Evolutionary conservation across 1,140 invertebrate genomes (phyloP).

Genomic region (Drosophila willistoni): DNA sequence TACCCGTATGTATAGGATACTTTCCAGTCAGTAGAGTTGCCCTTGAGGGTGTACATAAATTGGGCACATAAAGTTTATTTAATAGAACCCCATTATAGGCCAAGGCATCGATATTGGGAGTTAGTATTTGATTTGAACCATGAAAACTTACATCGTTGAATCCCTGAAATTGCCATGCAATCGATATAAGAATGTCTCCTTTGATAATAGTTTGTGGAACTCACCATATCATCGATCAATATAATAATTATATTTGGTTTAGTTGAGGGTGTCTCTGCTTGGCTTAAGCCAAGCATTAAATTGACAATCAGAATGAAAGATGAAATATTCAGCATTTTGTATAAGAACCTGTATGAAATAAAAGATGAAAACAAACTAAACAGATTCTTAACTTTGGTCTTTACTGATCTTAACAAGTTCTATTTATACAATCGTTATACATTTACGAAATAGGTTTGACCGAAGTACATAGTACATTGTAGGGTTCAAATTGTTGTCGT

Average conservation of each 20-base stretch:
- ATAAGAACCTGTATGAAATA: not conserved
- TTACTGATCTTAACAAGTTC: too few species aligned
- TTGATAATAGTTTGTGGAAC: not conserved
- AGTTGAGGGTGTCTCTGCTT: conserved; percentile 8
- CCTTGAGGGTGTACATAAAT: conserved; percentile 91
- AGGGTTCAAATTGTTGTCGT: too few species aligned
- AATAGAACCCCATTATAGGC: conserved; percentile 91
- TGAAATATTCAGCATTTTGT: conserved; percentile 21
- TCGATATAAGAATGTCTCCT: not conserved
- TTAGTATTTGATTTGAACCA: conserved; percentile 92
- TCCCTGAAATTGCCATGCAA: conserved; percentile 85
- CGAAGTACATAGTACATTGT: too few species aligned
- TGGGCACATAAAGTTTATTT: conserved; percentile 89
- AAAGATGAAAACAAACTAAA: not conserved
- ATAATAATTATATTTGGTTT: conserved; percentile 76
- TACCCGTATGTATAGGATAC: conserved; percentile 92
- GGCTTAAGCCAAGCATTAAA: conserved; percentile 2
- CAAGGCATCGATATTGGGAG: conserved; percentile 93
- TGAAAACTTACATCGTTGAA: conserved; percentile 96
- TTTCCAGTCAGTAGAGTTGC: conserved; percentile 91
- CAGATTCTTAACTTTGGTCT: too few species aligned
- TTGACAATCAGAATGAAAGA: conserved; percentile 8
- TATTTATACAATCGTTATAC: too few species aligned
- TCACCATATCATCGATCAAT: conserved; percentile 75
- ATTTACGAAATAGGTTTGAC: too few species aligned